phyloP scores from a whole-genome alignment of 2,888 invertebrate genomes.

The Thereva nobilitata region DNA sequence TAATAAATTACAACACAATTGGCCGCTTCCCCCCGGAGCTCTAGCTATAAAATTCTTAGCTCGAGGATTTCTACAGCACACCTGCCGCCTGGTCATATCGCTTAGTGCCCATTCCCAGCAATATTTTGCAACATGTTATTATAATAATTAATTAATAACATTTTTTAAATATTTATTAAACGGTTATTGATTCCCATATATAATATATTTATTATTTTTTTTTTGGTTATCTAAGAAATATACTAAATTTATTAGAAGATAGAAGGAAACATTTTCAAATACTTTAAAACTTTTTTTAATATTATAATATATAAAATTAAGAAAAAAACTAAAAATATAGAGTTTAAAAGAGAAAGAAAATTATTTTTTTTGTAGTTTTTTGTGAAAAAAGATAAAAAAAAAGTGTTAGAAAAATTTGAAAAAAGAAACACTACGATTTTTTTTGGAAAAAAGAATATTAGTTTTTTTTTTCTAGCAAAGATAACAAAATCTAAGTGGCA shows the following conservation, averaged over 20 bases:
- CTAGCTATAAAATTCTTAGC: conserved; percentile 43
- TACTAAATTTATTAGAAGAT: conserved; percentile 16
- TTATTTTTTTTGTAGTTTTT: conserved; percentile 1
- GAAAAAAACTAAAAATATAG: no score
- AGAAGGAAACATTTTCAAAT: no score
- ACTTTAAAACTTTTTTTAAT: no score
- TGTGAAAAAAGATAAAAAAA: background rate
- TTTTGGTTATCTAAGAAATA: conserved; percentile 15
- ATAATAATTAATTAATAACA: conserved; percentile 16
- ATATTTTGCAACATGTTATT: conserved; percentile 42
- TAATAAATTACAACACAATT: conserved; percentile 44
- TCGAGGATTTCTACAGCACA: conserved; percentile 61
- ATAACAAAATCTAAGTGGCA: conserved; percentile 9
- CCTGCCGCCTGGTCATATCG: conserved; percentile 72
- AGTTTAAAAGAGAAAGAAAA: no score
- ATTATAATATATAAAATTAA: no score
- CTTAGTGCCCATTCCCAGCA: conserved; percentile 71
- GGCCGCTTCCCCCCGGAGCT: conserved; percentile 60
- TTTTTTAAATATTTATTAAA: conserved; percentile 22
- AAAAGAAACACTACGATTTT: conserved; percentile 4
- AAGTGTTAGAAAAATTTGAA: conserved; percentile 32
- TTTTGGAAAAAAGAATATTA: background rate
- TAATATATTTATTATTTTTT: background rate
- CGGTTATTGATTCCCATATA: conserved; percentile 37
- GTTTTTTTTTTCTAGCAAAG: conserved; percentile 6